Evolutionary conservation across 2,888 invertebrate genomes (phyloP), one percentile per base, ranked within the genome.

Genomic region (Boloria euphrosyne): DNA sequence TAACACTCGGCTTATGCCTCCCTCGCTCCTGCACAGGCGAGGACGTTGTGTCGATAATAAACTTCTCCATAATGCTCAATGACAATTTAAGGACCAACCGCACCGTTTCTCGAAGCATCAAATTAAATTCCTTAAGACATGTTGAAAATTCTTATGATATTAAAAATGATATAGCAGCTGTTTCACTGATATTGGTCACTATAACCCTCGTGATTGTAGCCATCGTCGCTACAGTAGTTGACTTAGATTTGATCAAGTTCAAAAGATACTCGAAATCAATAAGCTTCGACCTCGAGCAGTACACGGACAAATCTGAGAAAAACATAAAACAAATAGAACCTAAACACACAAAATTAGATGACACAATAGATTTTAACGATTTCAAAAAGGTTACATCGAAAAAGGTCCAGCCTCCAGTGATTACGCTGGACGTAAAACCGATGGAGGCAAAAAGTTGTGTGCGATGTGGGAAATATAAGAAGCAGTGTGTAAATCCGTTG

Each of bases 61-160:
- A 87, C 67, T 93, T 93, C 75, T 90, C 91, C 16, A 83, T 88
- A 18, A 89, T 88, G 81, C 81, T 91, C 50, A 89, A 86, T 68
- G 89, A 90, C 65, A 86, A 90, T 65, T 75, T 88, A 44, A 85
- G 86, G 65, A 78, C 82, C 7, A 88, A 87, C 70, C 84, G 79
- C 62, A 84, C 88, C 1, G 73, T 86, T 0, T 86, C 90, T 3
- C 82, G 92, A 62, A 69, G 75, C 4, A 81, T 86, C 4, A 87
- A 79, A 71, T 74, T 92, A 52, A 76, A 73, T 2, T 80, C 81
- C 4, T 72, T 86, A 0, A 82, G 90, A 70, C 80, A 76, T 59
- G 73, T 91, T 2, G 79, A 81, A 31, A 79, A 71, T 0, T 57
- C 74, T 6, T 90, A 89, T 68, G 76, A 82, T 47, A 64, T 89